Percentiles rank a stretch among this genome's conserved stretches.
Evolutionary conservation across 1,140 invertebrate species (phyloP).

Genomic region (Megalonaias nervosa): DNA sequence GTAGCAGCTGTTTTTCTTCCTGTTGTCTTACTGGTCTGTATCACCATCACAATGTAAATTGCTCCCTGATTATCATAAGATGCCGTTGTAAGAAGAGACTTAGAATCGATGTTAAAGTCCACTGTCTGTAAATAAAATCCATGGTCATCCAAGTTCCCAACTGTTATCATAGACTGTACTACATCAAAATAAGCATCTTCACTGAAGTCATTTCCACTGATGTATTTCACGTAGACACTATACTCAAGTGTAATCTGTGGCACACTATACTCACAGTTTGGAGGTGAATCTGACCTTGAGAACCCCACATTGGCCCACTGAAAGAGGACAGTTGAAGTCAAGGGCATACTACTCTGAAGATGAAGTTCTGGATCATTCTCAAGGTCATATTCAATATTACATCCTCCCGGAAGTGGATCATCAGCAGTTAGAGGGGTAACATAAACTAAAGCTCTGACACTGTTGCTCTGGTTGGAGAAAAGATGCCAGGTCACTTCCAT

Average conservation of each 20-base stretch:
- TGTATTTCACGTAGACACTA: constrained; percentile 78
- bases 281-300: background rate
- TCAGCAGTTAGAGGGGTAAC: background rate
- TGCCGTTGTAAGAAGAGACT: constrained; percentile 11
- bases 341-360: constrained; percentile 71
- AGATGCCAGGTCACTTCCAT: constrained; percentile 17
- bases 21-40: background rate
- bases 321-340: constrained; percentile 75
- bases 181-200: constrained; percentile 77
- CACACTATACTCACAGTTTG: constrained; percentile 25
- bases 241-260: constrained; percentile 67
- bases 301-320: constrained; percentile 73
- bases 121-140: constrained; percentile 69
- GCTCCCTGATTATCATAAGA: constrained; percentile 19
- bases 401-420: constrained; percentile 83
- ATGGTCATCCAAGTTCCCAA: constrained; percentile 74
- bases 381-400: constrained; percentile 81
- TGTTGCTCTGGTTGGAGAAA: constrained; percentile 1
- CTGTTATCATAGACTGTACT: constrained; percentile 78
- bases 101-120: background rate
- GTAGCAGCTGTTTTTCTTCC: background rate
- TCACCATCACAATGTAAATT: constrained; percentile 11
- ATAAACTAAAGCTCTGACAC: background rate
- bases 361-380: constrained; percentile 79
- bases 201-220: constrained; percentile 76